Conservation (phyloP, 1,140 invertebrate species). For the Aradophagus sp. region DNA sequence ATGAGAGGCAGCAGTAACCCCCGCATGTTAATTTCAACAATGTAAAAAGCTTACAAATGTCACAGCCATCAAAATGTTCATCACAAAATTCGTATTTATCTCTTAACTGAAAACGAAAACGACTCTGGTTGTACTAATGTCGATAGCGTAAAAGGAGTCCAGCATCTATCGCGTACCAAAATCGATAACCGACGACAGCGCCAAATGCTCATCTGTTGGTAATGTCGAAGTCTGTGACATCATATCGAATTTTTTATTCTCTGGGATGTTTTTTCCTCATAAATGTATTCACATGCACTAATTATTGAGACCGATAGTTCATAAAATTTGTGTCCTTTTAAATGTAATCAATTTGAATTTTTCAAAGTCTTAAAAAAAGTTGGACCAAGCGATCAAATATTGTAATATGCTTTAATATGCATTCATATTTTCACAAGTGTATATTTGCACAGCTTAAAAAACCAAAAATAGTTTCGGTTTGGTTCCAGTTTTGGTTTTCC, state of each 20-base stretch:
- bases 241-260: conserved; percentile 23
- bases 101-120: conserved; percentile 45
- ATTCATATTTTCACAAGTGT: too few relatives aligned
- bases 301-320: too few relatives aligned
- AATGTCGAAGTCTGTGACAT: conserved; percentile 17
- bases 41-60: conserved; percentile 25
- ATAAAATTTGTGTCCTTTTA: too few relatives aligned
- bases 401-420: too few relatives aligned
- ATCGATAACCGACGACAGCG: conserved; percentile 64
- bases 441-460: too few relatives aligned
- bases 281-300: too few relatives aligned
- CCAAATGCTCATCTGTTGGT: conserved; percentile 44
- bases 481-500: too few relatives aligned
- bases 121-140: conserved; percentile 28
- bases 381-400: too few relatives aligned
- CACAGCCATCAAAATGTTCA: conserved; percentile 39
- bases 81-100: too few relatives aligned
- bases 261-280: conserved; percentile 2
- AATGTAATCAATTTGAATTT: too few relatives aligned
- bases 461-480: too few relatives aligned
- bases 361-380: too few relatives aligned
- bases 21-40: conserved; percentile 42
- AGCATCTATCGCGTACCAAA: conserved; percentile 59
- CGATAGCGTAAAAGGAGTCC: conserved; percentile 34
- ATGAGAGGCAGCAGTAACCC: conserved; percentile 15